phyloP scores from a whole-genome alignment of 2,113 vertebrate species.

The Elachura formosa region DNA sequence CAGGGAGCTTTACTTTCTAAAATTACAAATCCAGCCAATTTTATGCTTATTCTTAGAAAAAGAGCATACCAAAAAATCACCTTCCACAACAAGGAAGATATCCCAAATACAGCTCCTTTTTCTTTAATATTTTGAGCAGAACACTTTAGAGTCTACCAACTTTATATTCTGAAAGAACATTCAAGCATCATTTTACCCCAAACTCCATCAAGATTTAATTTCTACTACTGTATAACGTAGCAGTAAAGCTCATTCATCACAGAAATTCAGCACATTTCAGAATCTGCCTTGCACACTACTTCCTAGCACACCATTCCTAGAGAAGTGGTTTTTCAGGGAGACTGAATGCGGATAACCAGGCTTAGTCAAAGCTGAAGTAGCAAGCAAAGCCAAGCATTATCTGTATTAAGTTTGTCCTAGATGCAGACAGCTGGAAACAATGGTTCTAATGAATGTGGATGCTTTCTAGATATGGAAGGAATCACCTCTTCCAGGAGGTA shows the following conservation, averaged over 20 bases:
- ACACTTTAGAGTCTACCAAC: background rate
- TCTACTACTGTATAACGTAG: background rate
- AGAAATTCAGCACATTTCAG: background rate
- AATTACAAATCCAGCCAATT: slow-evolving; percentile 4
- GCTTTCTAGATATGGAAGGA: background rate
- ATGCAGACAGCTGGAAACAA: background rate
- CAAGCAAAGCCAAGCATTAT: background rate
- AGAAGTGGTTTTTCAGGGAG: background rate
- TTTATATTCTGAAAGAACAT: background rate
- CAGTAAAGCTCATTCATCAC: background rate
- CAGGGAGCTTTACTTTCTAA: background rate
- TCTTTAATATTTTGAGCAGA: background rate
- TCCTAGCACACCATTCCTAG: background rate
- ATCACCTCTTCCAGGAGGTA: background rate
- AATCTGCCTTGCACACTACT: background rate
- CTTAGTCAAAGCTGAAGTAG: background rate
- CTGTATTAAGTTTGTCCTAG: background rate
- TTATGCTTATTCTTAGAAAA: background rate
- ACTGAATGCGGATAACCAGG: background rate
- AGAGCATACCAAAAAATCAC: background rate
- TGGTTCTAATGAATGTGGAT: background rate
- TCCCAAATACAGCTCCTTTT: background rate
- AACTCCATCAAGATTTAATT: background rate
- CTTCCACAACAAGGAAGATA: background rate
- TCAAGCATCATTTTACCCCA: background rate